Conservation (phyloP, 1,140 invertebrate genomes). For the Triops cancriformis region DNA sequence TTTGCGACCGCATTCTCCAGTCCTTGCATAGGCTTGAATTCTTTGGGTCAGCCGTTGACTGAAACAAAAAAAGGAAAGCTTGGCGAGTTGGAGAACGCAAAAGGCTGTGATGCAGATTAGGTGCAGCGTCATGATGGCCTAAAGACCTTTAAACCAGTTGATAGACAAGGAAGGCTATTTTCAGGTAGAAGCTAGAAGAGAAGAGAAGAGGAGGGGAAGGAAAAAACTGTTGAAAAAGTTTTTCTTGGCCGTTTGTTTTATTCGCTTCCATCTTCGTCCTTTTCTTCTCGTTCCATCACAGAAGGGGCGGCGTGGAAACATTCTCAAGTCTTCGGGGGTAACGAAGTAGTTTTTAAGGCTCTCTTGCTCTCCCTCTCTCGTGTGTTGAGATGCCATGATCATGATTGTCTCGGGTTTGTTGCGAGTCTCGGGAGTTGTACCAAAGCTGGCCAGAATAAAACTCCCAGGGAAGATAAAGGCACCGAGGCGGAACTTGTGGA, state of each 20-base stretch:
- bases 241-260: constrained; percentile 27
- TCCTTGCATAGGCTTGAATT: too few species aligned
- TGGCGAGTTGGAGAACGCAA: not conserved
- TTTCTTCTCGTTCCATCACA: constrained; percentile 20
- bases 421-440: not conserved
- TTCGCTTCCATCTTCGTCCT: constrained; percentile 20
- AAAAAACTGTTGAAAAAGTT: constrained; percentile 18
- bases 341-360: too few species aligned
- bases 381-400: constrained; percentile 10
- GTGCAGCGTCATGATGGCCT: constrained; percentile 3
- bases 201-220: constrained; percentile 1
- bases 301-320: too few species aligned
- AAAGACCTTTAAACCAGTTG: constrained; percentile 12
- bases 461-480: not conserved
- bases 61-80: not conserved
- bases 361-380: not conserved
- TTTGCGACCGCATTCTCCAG: too few species aligned
- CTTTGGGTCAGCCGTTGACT: too few species aligned
- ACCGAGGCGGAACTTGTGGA: not conserved
- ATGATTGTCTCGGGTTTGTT: not conserved
- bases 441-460: not conserved
- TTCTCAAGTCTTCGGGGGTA: too few species aligned
- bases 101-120: not conserved
- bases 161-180: constrained; percentile 14
- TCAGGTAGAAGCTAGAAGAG: not conserved